A percentile compares a stretch with the other conserved stretches of the same genome.
Evolutionary conservation across 2,113 vertebrate species (phyloP).

Genomic region (Tichodroma muraria): DNA sequence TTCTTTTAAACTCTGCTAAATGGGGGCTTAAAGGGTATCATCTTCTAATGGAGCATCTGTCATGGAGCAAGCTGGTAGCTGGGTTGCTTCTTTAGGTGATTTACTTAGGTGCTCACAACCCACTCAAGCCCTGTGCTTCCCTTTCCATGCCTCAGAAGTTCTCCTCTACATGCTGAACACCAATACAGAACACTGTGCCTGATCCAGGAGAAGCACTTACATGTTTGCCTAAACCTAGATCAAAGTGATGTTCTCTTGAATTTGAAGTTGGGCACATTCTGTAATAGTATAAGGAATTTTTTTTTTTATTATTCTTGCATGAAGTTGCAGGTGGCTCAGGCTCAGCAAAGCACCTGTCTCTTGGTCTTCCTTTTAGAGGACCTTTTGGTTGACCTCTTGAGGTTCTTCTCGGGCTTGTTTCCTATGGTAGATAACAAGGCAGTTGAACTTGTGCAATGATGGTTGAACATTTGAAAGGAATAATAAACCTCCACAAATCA

Average conservation of each 20-base stretch:
- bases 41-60: neutral
- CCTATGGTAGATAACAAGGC: neutral
- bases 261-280: neutral
- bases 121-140: neutral
- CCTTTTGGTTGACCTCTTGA: neutral
- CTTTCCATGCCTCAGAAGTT: neutral
- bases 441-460: neutral
- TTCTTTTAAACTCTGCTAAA: neutral
- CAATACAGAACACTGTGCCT: neutral
- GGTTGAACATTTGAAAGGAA: neutral
- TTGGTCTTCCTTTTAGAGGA: neutral
- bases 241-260: neutral
- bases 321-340: neutral
- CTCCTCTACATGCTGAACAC: neutral
- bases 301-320: neutral
- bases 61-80: neutral
- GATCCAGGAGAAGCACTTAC: neutral
- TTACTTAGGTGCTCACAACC: neutral
- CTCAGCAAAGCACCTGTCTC: neutral
- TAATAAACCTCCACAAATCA: neutral
- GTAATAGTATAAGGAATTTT: neutral
- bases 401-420: neutral
- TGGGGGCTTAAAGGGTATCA: neutral
- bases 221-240: neutral
- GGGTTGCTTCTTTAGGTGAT: neutral